These are phyloP conservation scores for Marasmarcha lunaedactyla DNA, from an alignment of 2,888 invertebrate species.

Conservation along the genomic window DNA sequence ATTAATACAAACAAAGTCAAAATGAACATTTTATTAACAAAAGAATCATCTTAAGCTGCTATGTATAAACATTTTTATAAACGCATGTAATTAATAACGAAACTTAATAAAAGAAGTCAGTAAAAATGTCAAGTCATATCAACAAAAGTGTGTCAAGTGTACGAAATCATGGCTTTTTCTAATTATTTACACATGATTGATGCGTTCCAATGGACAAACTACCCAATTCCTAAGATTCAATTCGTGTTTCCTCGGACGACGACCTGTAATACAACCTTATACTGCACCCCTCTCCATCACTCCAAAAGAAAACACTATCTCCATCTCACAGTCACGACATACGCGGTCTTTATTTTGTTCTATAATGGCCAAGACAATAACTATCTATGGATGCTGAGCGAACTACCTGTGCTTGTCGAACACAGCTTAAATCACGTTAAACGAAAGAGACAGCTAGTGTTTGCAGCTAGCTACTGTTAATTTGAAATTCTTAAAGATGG, in stretches of 20 bases:
- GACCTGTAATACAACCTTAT: conserved; percentile 57
- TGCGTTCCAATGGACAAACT: too few relatives aligned
- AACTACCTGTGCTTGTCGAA: conserved; percentile 46
- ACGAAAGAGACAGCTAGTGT: conserved; percentile 33
- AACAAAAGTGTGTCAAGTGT: too few relatives aligned
- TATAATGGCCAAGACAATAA: conserved; percentile 67
- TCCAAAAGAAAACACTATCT: conserved; percentile 31
- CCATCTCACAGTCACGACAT: conserved; percentile 64
- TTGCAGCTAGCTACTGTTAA: conserved; percentile 27
- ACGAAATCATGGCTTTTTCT: too few relatives aligned
- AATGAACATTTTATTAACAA: too few relatives aligned
- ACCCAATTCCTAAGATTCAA: conserved; percentile 52
- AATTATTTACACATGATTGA: too few relatives aligned
- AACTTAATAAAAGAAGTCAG: too few relatives aligned
- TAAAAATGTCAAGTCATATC: too few relatives aligned
- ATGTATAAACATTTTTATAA: too few relatives aligned
- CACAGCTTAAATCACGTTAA: conserved; percentile 8
- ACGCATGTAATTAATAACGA: too few relatives aligned
- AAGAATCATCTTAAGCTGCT: too few relatives aligned
- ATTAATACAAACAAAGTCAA: too few relatives aligned
- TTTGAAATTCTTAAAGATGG: conserved; percentile 65
- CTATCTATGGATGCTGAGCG: conserved; percentile 46
- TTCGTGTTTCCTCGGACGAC: conserved; percentile 60
- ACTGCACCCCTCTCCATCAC: conserved; percentile 35
- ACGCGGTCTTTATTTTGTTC: conserved; percentile 68